Percentiles rank a stretch among this genome's conserved stretches.
Evolutionary conservation across 2,797 vertebrate genomes (phyloP).

Genomic region (Crocidura indochinensis): DNA sequence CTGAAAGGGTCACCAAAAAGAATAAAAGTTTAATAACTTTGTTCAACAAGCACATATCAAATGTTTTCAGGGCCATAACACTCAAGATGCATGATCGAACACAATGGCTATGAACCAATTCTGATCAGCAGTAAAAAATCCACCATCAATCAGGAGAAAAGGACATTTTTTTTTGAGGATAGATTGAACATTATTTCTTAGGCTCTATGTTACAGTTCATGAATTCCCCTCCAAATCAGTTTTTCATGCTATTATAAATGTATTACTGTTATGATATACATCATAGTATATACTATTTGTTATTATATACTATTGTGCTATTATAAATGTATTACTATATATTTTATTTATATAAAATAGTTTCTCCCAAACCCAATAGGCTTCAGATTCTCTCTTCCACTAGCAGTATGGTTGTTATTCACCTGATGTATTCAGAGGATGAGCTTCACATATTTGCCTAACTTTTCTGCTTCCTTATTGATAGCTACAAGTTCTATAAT

Average conservation of each 20-base stretch:
- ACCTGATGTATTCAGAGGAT: constrained; percentile 9
- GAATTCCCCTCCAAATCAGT: constrained; percentile 8
- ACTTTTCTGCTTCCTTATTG: not conserved
- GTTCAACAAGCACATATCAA: constrained; percentile 6
- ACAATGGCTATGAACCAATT: no score
- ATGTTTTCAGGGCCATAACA: not conserved
- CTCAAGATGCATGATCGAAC: not conserved
- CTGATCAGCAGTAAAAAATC: no score
- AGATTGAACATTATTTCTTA: not conserved
- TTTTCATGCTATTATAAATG: not conserved
- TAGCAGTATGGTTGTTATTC: not conserved
- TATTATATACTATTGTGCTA: no score
- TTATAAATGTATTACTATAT: not conserved
- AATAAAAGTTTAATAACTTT: constrained; percentile 1
- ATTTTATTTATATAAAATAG: constrained; percentile 33
- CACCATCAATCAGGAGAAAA: no score
- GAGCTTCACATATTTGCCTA: not conserved
- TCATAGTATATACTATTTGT: no score
- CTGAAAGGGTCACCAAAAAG: constrained; percentile 1
- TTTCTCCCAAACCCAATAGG: not conserved
- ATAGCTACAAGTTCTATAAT: constrained; percentile 43
- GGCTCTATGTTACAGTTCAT: not conserved
- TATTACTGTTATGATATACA: not conserved
- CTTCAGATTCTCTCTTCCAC: not conserved
- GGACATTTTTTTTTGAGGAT: no score